Base-by-base conservation (phyloP, 2,797 vertebrate species). In the Premnoplex brunnescens region DNA sequence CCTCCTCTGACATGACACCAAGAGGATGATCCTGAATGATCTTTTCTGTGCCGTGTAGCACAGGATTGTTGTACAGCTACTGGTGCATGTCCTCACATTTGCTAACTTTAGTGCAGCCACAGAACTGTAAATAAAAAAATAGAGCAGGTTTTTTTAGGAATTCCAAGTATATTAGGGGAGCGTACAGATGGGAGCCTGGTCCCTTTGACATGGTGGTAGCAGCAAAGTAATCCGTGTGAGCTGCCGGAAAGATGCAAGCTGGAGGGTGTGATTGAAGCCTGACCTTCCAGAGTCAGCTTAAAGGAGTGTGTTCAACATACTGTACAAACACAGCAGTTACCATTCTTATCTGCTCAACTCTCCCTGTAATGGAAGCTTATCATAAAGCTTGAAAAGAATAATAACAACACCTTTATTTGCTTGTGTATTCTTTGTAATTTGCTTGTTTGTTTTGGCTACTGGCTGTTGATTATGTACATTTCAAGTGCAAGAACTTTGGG, bases 401-500 rank as follows among this genome's bases (percentile, higher is more conserved):
- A 36, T 39, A 63, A 63, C 6, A 3, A 19, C 39, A 64, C 37
- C 46, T 54, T 14, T 59, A 51, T 48, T 87, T 21, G n/a, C 7
- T 67, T 13, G 6, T 43, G 7, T 27, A 17, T 89, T 88, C 20
- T 36, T 71, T 58, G 32, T 52, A 64, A 80, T 52, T 88, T 80
- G 30, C 79, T 95, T 94, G 59, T 49, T 94, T 96, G 48, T 80
- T 94, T 95, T 92, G 75, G 54, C 79, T 92, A 56, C 82, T 88
- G 54, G 56, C 37, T 80, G 85, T 54, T 91, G 56, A 77, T 88
- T 83, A 88, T 83, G 32, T 55, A 32, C 43, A 30, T 80, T 92
- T 85, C 85, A 81, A 88, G 43, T 64, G 59, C 11, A 34, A 81
- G 83, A 95, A 86, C 49, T 95, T 81, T 48, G 51, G 28, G 43